Conservation (phyloP, 2,888 invertebrate genomes). For the Aspidapion aeneum region DNA sequence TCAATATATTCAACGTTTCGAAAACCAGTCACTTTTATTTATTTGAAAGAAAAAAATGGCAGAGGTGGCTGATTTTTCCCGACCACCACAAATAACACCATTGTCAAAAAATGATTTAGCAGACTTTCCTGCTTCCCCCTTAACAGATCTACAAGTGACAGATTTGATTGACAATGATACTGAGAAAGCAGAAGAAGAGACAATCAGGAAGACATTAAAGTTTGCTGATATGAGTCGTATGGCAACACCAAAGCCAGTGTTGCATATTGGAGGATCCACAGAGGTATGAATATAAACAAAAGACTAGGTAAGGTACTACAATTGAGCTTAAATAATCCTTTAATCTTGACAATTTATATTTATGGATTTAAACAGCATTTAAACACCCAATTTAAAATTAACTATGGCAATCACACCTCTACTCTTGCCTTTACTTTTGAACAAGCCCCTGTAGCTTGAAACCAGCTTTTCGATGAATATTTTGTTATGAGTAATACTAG, state of each 20-base stretch:
- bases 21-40: no score
- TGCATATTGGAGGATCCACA: slow-evolving; percentile 55
- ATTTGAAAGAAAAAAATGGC: no score
- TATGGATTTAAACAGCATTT: background rate
- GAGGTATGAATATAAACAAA: slow-evolving; percentile 52
- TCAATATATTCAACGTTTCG: no score
- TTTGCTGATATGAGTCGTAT: slow-evolving; percentile 33
- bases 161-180: background rate
- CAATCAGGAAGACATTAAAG: slow-evolving; percentile 4
- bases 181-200: background rate
- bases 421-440: no score
- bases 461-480: no score
- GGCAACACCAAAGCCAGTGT: slow-evolving; percentile 51
- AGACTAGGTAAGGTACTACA: slow-evolving; percentile 1
- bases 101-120: background rate
- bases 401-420: no score
- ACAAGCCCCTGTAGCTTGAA: no score
- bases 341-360: background rate
- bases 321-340: background rate
- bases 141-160: background rate
- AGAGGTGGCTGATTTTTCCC: background rate
- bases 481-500: no score
- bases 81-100: background rate
- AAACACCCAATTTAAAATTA: background rate
- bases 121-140: background rate